Percentiles rank a stretch among this genome's conserved stretches.
Conservation (phyloP, 2,888 invertebrate genomes). For the Drepana falcataria region DNA sequence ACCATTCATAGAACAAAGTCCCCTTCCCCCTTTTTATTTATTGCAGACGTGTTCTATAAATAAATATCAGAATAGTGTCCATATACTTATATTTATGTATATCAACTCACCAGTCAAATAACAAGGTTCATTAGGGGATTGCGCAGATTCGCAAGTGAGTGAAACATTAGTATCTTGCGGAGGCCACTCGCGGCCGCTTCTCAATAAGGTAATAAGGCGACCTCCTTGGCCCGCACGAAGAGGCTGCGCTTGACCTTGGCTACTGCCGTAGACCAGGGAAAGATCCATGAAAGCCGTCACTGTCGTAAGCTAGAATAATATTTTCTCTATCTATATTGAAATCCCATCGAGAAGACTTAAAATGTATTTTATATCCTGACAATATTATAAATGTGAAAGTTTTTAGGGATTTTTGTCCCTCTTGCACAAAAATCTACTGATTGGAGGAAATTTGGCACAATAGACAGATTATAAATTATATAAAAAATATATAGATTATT, state of each 20-base stretch:
- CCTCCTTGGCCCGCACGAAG: conserved; percentile 85
- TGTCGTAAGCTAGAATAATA: conserved; percentile 72
- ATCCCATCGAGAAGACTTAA: background rate
- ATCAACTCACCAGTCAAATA: conserved; percentile 83
- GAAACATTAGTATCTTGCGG: conserved; percentile 84
- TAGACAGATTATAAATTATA: too few relatives aligned
- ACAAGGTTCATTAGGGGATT: conserved; percentile 83
- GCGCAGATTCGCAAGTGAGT: conserved; percentile 82
- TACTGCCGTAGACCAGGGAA: conserved; percentile 89
- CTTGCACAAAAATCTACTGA: too few relatives aligned
- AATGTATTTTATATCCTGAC: background rate
- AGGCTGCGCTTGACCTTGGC: conserved; percentile 79
- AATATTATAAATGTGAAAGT: too few relatives aligned
- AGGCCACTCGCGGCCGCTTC: conserved; percentile 84
- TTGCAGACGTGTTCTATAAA: too few relatives aligned
- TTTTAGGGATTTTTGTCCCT: too few relatives aligned
- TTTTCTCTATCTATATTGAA: background rate
- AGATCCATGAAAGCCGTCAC: conserved; percentile 87
- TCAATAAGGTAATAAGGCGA: conserved; percentile 79
- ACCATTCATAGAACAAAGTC: too few relatives aligned
- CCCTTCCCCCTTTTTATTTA: too few relatives aligned
- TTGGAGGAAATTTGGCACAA: too few relatives aligned
- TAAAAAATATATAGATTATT: too few relatives aligned
- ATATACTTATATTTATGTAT: too few relatives aligned
- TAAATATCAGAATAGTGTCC: too few relatives aligned